These are phyloP conservation scores for Ceramica pisi DNA, from an alignment of 2,888 invertebrate species.

Conservation along the genomic window DNA sequence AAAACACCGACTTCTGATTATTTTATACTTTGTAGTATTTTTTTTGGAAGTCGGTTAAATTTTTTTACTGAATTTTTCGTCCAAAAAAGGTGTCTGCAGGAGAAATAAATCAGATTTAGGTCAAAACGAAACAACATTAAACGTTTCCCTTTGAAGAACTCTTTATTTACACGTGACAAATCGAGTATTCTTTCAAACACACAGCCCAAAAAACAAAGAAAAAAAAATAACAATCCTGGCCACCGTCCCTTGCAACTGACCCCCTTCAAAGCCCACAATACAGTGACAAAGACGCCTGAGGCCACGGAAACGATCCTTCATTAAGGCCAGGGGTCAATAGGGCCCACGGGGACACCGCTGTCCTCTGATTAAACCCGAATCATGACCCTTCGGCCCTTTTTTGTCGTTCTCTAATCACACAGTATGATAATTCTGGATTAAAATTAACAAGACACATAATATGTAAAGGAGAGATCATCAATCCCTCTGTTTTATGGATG, in stretches of 20 bases:
- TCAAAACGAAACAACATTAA: not conserved
- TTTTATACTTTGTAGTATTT: no score
- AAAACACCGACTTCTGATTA: no score
- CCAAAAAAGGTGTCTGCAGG: not conserved
- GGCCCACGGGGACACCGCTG: conserved; percentile 69
- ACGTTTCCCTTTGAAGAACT: not conserved
- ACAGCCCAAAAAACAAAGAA: not conserved
- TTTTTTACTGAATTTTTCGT: no score
- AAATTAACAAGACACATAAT: conserved; percentile 58
- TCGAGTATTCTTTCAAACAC: not conserved
- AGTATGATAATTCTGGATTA: conserved; percentile 70
- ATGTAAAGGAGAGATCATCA: conserved; percentile 39
- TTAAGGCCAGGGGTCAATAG: conserved; percentile 84
- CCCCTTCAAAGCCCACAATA: conserved; percentile 60
- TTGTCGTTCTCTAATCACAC: conserved; percentile 75
- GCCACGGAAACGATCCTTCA: conserved; percentile 81
- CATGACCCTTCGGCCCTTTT: conserved; percentile 72
- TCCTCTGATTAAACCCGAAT: conserved; percentile 77
- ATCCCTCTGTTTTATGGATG: conserved; percentile 53
- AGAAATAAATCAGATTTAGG: not conserved
- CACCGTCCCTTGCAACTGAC: conserved; percentile 33
- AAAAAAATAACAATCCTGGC: conserved; percentile 2
- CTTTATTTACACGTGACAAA: not conserved
- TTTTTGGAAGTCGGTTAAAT: no score
- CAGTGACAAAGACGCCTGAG: conserved; percentile 79